Base-by-base conservation (phyloP, 1,140 invertebrate species). In the Lepidotrigona ventralis region DNA sequence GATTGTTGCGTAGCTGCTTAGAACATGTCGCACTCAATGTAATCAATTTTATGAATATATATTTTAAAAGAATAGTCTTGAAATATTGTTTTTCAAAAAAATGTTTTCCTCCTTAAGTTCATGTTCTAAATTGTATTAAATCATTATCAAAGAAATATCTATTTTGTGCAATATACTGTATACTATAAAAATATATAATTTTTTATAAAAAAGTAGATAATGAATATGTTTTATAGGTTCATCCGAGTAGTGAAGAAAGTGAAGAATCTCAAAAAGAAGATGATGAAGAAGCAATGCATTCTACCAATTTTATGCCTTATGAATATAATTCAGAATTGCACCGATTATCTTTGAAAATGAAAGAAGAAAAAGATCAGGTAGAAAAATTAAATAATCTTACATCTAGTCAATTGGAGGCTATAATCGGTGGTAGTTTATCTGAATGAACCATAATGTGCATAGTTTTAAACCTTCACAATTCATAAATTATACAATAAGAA, bases 241-340 rank as follows among this genome's bases (percentile, higher is more conserved):
- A 90, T 51, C 85, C 87, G 15, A 92, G 91, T 87, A 92, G 91
- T 54, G 92, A 93, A 84, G 92, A 92, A 51, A 88, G 89, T 21
- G 90, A 92, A 81, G 90, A 89, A 77, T 90, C 86, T 76, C 89
- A 89, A 54, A 89, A 81, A 72, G 91, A 91, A 64, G 91, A 91
- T 2, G 88, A 88, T 17, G 90, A 91, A 19, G 86, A 81, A 64
- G 51, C 39, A 79, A 78, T 72, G n/a, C 56, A 82, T 11, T 70
- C 58, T 82, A 64, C 29, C 15, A 46, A 70, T 63, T 83, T 74
- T 80, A 66, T 63, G 39, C 74, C 74, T 1, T 83, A 21, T 33
- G 82, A 86, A 26, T 79, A 83, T 70, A 85, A 15, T 83, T 86
- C 76, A 33, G 85, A 76, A 77, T 63, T 86, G 11, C 63, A 85